Base-by-base conservation (phyloP, 2,113 vertebrate genomes). In the Tragelaphus imberbis region DNA sequence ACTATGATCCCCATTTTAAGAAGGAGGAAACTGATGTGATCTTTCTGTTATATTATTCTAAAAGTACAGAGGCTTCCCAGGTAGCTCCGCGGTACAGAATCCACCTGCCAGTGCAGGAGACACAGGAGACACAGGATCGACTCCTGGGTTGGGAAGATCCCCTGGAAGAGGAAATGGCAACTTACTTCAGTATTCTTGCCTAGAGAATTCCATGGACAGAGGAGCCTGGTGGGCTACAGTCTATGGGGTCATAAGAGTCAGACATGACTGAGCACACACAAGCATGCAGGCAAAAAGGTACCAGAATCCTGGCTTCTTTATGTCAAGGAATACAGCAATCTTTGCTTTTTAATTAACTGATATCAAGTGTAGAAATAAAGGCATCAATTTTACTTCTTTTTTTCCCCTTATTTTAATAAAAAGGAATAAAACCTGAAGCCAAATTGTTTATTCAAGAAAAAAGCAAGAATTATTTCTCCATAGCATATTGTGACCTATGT, bases 351-450 rank as follows among this genome's bases (percentile, higher is more conserved):
- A 89, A 14, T 58, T 84, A 15, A 80, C 30, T 82, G 82, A 25
- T 75, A 10, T 10, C 25, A 49, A 94, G 23, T 82, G 0, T 92
- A 82, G 75, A 91, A 85, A 79, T 90, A 91, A 91, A 58, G 27
- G 17, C 2, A 13, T 33, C 96, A 14, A n/a, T 61, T 55, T 13
- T 13, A 33, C 11, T 44, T 97, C 10, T 3, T 6, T 56, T 92
- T 33, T 17, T 1, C 9, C 13, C 28, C 21, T 87, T 51, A 79
- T 84, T 92, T 84, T 95, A 79, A 87, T 96, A 71, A 63, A 94
- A 55, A 92, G 85, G 87, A 96, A 40, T 33, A 51, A 98, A 63
- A 59, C 49, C 36, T 80, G n/a, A 96, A 77, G 11, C 96, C 33
- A 23, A 90, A 56, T 51, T 12, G n/a, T 95, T 77, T 93, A 79